Base-by-base conservation (phyloP, 1,140 invertebrate genomes). In the Mycetomoellerius zeteki region DNA sequence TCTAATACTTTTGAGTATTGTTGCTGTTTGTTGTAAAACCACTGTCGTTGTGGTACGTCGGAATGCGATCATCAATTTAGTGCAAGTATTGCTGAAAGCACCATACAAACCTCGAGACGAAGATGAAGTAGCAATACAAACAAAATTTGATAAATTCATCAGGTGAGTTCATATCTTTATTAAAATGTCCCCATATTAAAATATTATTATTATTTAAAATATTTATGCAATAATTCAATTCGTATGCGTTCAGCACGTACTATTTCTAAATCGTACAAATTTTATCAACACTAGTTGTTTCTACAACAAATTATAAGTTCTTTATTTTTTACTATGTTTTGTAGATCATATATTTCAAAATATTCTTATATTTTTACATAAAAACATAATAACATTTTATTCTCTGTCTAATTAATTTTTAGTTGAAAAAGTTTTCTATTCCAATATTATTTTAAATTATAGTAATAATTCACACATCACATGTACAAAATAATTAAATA, bases 21-120 rank as follows among this genome's bases (percentile, higher is more conserved):
- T 78, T 10, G 30, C n/a, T 2, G 50, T 85, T 56, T 65, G 72
- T 54, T 85, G 71, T 37, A 85, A 85, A 67, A 47, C 43, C 7
- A 77, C 73, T 27, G 6, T 56, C 33, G 3, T 54, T 16, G 5
- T 85, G 6, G 1, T 67, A n/a, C 60, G 73, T 43, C 72, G 72
- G 3, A 56, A 56, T 16, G 60, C 14, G n/a, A 78, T 85, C 1
- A 64, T 85, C 5, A 43, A 27, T 2, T n/a, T 85, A 7, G 19
- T 62, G 33, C 5, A 85, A 27, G 0, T 1, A 21, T 76, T 85
- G 33, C 16, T 67, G 19, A 24, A 43, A 4, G 60, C 33, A n/a
- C 84, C 84, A 10, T 47, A 16, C 16, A 85, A 78, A 30, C 72
- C 71, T 21, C 60, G 3, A 43, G 50, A 86, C 1, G 50, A n/a